Evolutionary conservation across 2,888 invertebrate genomes (phyloP).

Genomic region (Brachylomia viminalis): DNA sequence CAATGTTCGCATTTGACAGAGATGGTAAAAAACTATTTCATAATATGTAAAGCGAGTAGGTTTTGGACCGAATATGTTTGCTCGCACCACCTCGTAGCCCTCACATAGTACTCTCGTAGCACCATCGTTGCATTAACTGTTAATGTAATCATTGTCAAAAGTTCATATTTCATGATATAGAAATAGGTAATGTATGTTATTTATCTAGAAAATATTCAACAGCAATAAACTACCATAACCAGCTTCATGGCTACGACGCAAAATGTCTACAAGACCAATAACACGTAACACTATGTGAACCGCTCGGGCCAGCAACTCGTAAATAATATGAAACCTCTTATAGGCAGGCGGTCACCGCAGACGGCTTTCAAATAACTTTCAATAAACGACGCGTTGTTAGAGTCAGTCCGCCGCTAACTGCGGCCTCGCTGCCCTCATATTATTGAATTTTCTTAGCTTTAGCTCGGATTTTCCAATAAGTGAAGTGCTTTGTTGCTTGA

Average conservation of each 20-base stretch:
- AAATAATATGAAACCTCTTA: constrained; percentile 73
- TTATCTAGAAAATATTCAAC: constrained; percentile 13
- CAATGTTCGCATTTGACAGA: constrained; percentile 45
- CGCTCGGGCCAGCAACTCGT: constrained; percentile 64
- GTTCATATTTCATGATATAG: neutral
- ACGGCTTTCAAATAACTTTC: constrained; percentile 80
- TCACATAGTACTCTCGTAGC: neutral
- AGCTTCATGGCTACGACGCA: constrained; percentile 18
- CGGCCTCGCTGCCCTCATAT: constrained; percentile 70
- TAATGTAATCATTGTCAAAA: neutral
- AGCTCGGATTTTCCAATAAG: constrained; percentile 78
- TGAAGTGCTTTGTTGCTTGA: constrained; percentile 74
- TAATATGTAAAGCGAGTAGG: neutral
- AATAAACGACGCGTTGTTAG: constrained; percentile 74
- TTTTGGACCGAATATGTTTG: neutral
- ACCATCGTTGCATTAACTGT: neutral
- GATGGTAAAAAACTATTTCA: constrained; percentile 1
- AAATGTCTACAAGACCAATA: constrained; percentile 48
- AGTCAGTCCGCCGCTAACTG: constrained; percentile 65
- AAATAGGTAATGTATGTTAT: neutral
- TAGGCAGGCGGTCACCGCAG: constrained; percentile 73
- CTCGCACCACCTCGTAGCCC: neutral
- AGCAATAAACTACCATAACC: constrained; percentile 4
- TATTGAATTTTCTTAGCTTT: constrained; percentile 80
- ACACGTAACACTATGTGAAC: constrained; percentile 61